Conservation (phyloP, 2,797 vertebrate genomes). For the Notolabrus celidotus region DNA sequence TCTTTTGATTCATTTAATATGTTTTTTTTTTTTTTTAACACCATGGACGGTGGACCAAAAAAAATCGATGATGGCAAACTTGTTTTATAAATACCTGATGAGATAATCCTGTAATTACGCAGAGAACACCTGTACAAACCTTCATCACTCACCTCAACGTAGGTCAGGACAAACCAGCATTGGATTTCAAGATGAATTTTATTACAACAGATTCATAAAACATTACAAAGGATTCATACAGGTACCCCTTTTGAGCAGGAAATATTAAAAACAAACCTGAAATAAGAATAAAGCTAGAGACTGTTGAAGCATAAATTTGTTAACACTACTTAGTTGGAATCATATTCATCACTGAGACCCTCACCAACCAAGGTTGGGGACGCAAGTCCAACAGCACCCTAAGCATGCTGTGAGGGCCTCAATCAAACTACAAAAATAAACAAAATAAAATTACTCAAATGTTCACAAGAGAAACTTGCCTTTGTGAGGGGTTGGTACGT, state of each 20-base stretch:
- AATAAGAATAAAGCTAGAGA: conserved; percentile 89
- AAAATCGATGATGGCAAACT: conserved; percentile 67
- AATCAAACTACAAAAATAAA: conserved; percentile 73
- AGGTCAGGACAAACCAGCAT: conserved; percentile 95
- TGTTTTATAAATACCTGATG: conserved; percentile 47
- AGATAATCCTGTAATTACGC: conserved; percentile 24
- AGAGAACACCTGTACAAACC: conserved; percentile 87
- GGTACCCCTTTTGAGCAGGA: conserved; percentile 86
- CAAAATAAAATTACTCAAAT: conserved; percentile 79
- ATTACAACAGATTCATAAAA: conserved; percentile 95
- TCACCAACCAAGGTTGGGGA: conserved; percentile 99
- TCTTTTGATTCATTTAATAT: not conserved
- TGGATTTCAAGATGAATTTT: conserved; percentile 94
- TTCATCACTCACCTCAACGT: conserved; percentile 89
- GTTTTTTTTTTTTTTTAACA: not conserved
- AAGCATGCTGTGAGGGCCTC: conserved; percentile 95
- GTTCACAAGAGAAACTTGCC: conserved; percentile 97
- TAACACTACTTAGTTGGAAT: conserved; percentile 86
- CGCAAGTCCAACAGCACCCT: conserved; percentile 97
- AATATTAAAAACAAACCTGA: conserved; percentile 89
- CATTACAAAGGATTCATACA: conserved; percentile 95
- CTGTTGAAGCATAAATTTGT: conserved; percentile 66
- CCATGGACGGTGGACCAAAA: conserved; percentile 3
- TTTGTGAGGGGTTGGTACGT: conserved; percentile 88
- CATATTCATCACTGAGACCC: conserved; percentile 90